Evolutionary conservation across 2,888 invertebrate species (phyloP), one percentile per base, ranked within the genome.

Genomic region (Drosophila differens): DNA sequence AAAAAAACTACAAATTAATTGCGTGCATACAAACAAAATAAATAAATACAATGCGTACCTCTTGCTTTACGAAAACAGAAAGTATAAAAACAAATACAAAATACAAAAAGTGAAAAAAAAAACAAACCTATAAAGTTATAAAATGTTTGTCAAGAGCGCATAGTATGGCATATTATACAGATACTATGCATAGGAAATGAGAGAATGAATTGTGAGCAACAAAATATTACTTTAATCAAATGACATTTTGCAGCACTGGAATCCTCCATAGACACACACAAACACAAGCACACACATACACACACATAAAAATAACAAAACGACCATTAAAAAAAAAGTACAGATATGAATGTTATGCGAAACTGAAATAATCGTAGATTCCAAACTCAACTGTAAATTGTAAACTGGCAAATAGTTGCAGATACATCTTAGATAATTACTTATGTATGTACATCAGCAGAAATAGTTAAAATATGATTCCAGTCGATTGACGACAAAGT

Each of bases 31-130:
- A 82, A 72, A 83, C 60, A 76, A 90, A 81, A 25, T 47, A 47
- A 47, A 47, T 47, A 47, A 47, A 89, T 89, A 90, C 89, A 90
- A 91, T 76, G 91, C 87, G 91, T 90, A 90, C 90, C 90, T 90
- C 91, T 89, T 90, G 90, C 90, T 90, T 90, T 89, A 91, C 79
- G 68, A 83, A 75, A 82, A 83, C 74, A 76, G 70, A 70, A 77
- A 76, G 74, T 74, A 81, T 69, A 87, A 78, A 73, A 83, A 54
- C 72, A 73, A 65, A 59, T 35, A 68, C 41, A 62, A 60, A 71
- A 72, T 47, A 65, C 61, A 76, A 78, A 69, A 75, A 55, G 61
- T 66, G 53, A 73, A 52, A 71, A 16, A 66, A 33, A 60, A 35
- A 65, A 14, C 67, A 65, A 58, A 62, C 75, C 63, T 71, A 79